These are phyloP conservation scores for Sipha flava DNA, from an alignment of 1,140 invertebrate species.

Conservation along the genomic window DNA sequence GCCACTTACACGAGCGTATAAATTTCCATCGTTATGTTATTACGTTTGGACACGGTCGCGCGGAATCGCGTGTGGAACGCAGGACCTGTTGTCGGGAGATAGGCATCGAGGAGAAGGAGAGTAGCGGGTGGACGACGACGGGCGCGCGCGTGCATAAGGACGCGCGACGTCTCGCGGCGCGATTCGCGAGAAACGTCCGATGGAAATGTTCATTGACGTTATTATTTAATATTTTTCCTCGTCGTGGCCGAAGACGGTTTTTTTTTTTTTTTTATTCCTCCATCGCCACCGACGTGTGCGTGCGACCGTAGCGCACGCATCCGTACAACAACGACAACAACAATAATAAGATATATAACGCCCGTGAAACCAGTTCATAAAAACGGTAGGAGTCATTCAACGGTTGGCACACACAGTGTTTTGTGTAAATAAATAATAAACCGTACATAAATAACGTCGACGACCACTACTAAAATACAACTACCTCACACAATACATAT, in stretches of 20 bases:
- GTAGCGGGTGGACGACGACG: background rate
- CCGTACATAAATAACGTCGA: conserved; percentile 29
- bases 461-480: background rate
- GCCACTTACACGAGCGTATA: no score
- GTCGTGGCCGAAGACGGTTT: background rate
- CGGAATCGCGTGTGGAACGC: no score
- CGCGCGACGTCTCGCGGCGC: conserved; percentile 19
- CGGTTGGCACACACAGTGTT: conserved; percentile 23
- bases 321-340: background rate
- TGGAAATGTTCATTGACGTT: conserved; percentile 18
- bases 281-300: background rate
- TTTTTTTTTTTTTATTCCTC: background rate
- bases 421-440: conserved; percentile 32
- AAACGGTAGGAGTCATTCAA: conserved; percentile 30
- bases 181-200: conserved; percentile 20
- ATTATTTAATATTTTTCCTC: background rate
- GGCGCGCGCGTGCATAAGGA: background rate
- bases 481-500: no score
- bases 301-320: background rate
- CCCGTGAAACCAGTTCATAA: conserved; percentile 31
- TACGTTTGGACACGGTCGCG: no score
- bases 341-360: no score
- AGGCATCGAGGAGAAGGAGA: background rate
- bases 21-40: no score
- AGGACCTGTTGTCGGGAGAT: background rate